These are phyloP conservation scores for Sardina pilchardus DNA, from an alignment of 2,113 vertebrate genomes.

Conservation along the genomic window DNA sequence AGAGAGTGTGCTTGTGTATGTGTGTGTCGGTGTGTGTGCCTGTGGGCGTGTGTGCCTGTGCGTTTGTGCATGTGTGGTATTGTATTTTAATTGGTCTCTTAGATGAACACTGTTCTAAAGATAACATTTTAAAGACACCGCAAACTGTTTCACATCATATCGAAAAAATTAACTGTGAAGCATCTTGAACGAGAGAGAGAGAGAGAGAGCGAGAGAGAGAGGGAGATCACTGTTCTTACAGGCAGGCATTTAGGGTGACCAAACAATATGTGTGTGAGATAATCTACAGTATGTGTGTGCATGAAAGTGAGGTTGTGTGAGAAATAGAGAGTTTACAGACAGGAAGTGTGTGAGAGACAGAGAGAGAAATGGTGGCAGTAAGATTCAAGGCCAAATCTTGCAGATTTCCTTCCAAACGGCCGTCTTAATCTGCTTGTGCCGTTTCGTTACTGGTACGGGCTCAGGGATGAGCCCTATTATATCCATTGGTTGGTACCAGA, in stretches of 20 bases:
- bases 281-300: not conserved
- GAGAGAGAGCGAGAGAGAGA: not conserved
- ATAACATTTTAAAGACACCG: not conserved
- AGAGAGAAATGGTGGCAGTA: not conserved
- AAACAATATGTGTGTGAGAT: not conserved
- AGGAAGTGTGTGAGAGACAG: not conserved
- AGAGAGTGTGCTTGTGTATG: too few species aligned
- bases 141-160: not conserved
- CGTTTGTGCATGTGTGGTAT: too few species aligned
- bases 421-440: not conserved
- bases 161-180: not conserved
- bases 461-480: not conserved
- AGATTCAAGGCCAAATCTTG: not conserved
- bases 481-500: slow-evolving; percentile 4
- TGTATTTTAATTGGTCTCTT: too few species aligned
- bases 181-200: not conserved
- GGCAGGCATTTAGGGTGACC: not conserved
- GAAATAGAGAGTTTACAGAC: not conserved
- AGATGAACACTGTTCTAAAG: too few species aligned
- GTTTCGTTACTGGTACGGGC: not conserved
- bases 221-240: too few species aligned
- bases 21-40: not conserved
- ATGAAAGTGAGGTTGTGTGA: not conserved
- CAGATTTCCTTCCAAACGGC: not conserved
- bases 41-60: too few species aligned